phyloP scores from a whole-genome alignment of 2,113 vertebrate species.

The Ceuthmochares aereus region DNA sequence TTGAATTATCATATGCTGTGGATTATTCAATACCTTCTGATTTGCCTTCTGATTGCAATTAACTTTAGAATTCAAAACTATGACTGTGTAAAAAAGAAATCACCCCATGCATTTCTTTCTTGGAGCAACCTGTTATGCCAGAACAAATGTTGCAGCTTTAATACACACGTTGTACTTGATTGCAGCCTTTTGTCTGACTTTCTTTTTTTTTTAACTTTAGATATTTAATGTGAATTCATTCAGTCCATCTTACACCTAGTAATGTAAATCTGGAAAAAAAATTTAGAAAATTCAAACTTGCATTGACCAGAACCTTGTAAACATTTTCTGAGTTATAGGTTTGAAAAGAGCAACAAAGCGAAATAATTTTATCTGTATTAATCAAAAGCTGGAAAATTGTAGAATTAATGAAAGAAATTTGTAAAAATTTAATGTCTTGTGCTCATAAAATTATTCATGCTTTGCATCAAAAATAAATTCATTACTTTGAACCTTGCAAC shows the following conservation, averaged over 20 bases:
- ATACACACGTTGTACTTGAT: neutral
- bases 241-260: neutral
- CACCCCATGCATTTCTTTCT: neutral
- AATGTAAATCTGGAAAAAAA: neutral
- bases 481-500: neutral
- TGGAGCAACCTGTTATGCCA: neutral
- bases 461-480: neutral
- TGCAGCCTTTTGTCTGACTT: neutral
- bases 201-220: neutral
- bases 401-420: neutral
- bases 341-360: neutral
- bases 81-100: neutral
- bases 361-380: neutral
- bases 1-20: neutral
- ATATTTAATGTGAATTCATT: neutral
- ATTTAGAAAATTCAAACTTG: neutral
- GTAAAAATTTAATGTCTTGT: neutral
- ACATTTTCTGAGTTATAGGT: neutral
- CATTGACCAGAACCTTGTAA: neutral
- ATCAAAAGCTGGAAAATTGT: neutral
- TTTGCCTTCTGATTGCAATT: constrained; percentile 38
- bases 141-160: constrained; percentile 24
- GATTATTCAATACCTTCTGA: constrained; percentile 3
- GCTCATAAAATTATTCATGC: neutral
- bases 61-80: neutral